A percentile compares a stretch with the other conserved stretches of the same genome.
phyloP scores from a whole-genome alignment of 2,888 invertebrate genomes.

The Apotomis turbidana region DNA sequence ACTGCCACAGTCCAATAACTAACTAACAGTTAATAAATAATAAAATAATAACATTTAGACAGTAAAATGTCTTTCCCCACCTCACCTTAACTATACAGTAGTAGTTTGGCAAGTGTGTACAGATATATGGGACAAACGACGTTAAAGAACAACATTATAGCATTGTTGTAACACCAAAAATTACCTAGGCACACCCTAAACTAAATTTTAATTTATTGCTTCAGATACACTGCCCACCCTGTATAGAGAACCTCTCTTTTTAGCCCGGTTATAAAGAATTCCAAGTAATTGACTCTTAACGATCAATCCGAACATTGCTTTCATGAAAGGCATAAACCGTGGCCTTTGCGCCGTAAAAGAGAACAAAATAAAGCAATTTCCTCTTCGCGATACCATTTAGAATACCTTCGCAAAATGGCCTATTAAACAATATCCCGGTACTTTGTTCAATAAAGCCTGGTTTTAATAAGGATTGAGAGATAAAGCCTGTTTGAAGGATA shows the following conservation, averaged over 20 bases:
- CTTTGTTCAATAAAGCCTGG: slow-evolving; percentile 22
- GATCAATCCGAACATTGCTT: slow-evolving; percentile 20
- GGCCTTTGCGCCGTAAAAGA: slow-evolving; percentile 31
- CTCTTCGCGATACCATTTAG: slow-evolving; percentile 36
- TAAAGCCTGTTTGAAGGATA: slow-evolving; percentile 14
- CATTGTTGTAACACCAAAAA: too few relatives aligned
- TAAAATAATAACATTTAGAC: too few relatives aligned
- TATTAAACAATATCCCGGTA: slow-evolving; percentile 35
- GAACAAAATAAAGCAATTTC: slow-evolving; percentile 40
- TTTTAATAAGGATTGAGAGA: slow-evolving; percentile 28
- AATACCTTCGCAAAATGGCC: slow-evolving; percentile 29
- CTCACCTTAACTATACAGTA: too few relatives aligned
- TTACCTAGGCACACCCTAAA: too few relatives aligned
- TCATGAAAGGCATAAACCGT: slow-evolving; percentile 33
- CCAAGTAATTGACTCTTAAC: slow-evolving; percentile 18
- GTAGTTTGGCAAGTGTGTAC: too few relatives aligned
- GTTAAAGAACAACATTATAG: too few relatives aligned
- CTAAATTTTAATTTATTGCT: too few relatives aligned
- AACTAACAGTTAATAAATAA: too few relatives aligned
- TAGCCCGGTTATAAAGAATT: neutral
- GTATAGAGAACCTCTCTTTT: neutral
- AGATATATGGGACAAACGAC: too few relatives aligned
- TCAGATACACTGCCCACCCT: neutral
- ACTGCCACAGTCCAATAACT: too few relatives aligned
- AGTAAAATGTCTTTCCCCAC: too few relatives aligned